phyloP scores from a whole-genome alignment of 2,797 vertebrate genomes.

The Melanotaenia nigrans region DNA sequence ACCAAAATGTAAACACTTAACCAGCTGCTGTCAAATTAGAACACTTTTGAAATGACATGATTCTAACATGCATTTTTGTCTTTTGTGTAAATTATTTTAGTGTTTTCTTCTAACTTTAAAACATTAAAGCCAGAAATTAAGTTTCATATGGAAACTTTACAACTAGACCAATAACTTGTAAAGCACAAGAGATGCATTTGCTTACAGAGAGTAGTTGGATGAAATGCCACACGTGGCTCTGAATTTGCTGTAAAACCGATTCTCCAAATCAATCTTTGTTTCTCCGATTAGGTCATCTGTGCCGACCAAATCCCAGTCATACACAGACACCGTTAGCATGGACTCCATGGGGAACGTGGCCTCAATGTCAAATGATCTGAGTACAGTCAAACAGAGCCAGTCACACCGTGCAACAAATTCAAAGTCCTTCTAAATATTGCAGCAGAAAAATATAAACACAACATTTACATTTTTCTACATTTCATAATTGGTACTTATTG shows the following conservation, averaged over 20 bases:
- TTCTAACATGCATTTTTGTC: background rate
- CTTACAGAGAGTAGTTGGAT: slow-evolving; percentile 89
- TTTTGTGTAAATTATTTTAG: background rate
- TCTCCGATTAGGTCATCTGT: slow-evolving; percentile 97
- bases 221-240: slow-evolving; percentile 93
- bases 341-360: slow-evolving; percentile 98
- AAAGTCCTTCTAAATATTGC: background rate
- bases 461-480: background rate
- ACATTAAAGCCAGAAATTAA: background rate
- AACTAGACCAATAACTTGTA: background rate
- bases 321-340: slow-evolving; percentile 94
- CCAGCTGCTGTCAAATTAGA: background rate
- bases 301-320: slow-evolving; percentile 98
- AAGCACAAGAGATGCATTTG: background rate
- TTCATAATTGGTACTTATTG: background rate
- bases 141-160: background rate
- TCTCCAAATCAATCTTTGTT: slow-evolving; percentile 97
- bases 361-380: slow-evolving; percentile 95
- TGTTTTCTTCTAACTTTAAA: background rate
- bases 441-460: background rate
- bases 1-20: background rate
- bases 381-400: background rate
- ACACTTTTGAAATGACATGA: background rate
- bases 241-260: slow-evolving; percentile 98
- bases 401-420: background rate